Evolutionary conservation across 2,113 vertebrate genomes (phyloP).

Genomic region (Rhadina sibilatrix): DNA sequence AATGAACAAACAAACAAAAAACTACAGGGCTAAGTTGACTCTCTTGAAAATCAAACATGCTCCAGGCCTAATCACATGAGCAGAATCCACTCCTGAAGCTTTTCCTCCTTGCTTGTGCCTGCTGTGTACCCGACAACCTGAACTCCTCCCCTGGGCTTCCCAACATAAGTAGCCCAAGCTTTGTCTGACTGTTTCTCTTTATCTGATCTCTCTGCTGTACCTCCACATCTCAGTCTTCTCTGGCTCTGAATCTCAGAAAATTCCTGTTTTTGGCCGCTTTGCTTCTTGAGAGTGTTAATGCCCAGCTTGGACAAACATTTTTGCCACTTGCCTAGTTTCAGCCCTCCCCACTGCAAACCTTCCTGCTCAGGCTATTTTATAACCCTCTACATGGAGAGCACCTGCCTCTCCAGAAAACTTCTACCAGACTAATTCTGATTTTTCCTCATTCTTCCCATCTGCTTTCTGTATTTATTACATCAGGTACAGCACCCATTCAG

Average conservation of each 20-base stretch:
- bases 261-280: background rate
- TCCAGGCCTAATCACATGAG: background rate
- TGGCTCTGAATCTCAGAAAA: background rate
- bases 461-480: background rate
- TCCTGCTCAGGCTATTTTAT: background rate
- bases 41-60: background rate
- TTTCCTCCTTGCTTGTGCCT: background rate
- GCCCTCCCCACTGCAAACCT: background rate
- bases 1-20: too few relatives aligned
- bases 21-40: background rate
- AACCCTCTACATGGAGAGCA: background rate
- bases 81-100: background rate
- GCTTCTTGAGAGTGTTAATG: background rate
- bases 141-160: background rate
- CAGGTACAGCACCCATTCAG: background rate
- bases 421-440: background rate
- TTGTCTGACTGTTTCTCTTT: background rate
- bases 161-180: background rate
- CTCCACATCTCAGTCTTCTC: background rate
- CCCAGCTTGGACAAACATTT: background rate
- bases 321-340: background rate
- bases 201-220: background rate
- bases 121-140: background rate
- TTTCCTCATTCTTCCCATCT: background rate
- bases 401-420: background rate